A percentile compares a stretch with the other conserved stretches of the same genome.
Conservation (phyloP, 2,797 vertebrate species). For the Oceanodroma leucorhoa region DNA sequence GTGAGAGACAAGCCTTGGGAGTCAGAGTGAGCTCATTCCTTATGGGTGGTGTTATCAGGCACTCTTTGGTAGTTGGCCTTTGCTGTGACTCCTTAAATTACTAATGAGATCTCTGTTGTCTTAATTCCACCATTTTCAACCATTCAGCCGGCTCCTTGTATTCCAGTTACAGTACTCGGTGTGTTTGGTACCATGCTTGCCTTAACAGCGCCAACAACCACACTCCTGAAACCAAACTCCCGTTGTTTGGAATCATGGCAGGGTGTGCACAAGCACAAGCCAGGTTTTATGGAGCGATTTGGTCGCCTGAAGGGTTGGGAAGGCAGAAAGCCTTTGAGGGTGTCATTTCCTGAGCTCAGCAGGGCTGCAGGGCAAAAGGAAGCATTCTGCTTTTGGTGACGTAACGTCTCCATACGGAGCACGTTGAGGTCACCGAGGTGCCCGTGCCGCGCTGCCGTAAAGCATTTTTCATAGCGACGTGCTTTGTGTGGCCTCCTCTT, state of each 20-base stretch:
- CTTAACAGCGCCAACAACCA: not conserved
- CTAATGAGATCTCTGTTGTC: not conserved
- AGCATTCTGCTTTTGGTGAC: not conserved
- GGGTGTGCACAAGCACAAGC: not conserved
- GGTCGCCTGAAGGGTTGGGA: not conserved
- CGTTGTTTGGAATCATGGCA: not conserved
- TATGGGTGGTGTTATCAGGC: not conserved
- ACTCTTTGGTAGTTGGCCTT: not conserved
- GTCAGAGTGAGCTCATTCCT: not conserved
- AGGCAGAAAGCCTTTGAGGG: not conserved
- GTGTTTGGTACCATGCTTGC: not conserved
- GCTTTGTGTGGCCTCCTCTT: not conserved
- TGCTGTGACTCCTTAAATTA: not conserved
- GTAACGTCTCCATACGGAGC: rapidly evolving
- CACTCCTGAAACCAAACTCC: not conserved
- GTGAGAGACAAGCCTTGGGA: not conserved
- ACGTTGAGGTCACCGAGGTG: not conserved
- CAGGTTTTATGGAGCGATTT: rapidly evolving
- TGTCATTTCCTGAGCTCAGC: not conserved
- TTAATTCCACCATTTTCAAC: not conserved
- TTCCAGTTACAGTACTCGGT: not conserved
- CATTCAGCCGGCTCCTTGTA: not conserved
- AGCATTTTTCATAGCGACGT: rapidly evolving
- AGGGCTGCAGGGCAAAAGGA: not conserved
- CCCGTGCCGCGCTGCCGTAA: rapidly evolving